Evolutionary conservation across 2,888 invertebrate species (phyloP).

Genomic region (Acronicta aceris): DNA sequence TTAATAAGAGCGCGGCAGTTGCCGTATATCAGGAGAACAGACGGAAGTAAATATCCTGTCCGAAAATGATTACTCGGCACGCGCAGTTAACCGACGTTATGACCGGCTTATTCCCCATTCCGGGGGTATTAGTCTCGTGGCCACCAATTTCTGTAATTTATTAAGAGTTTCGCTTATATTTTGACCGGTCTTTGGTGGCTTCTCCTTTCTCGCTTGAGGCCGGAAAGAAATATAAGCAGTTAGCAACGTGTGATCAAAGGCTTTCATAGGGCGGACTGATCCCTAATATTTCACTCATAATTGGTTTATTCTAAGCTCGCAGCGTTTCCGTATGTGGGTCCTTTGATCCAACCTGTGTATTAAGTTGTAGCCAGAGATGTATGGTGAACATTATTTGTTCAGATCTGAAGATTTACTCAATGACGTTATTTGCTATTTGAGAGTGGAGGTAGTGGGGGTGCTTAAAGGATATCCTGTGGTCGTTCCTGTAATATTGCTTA

Average conservation of each 20-base stretch:
- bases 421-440: slow-evolving; percentile 76
- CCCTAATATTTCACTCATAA: slow-evolving; percentile 90
- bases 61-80: slow-evolving; percentile 86
- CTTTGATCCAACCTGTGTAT: slow-evolving; percentile 88
- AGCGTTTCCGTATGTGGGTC: slow-evolving; percentile 84
- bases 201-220: slow-evolving; percentile 75
- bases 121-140: slow-evolving; percentile 84
- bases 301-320: slow-evolving; percentile 89
- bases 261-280: slow-evolving; percentile 80
- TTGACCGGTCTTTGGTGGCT: slow-evolving; percentile 78
- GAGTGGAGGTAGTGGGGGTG: slow-evolving; percentile 60
- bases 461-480: slow-evolving; percentile 61
- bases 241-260: slow-evolving; percentile 84
- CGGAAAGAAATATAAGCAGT: slow-evolving; percentile 82
- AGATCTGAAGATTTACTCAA: slow-evolving; percentile 80
- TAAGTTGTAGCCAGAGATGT: slow-evolving; percentile 84
- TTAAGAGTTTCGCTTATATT: slow-evolving; percentile 83
- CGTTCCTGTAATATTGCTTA: slow-evolving; percentile 51
- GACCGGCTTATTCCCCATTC: slow-evolving; percentile 86
- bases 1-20: slow-evolving; percentile 75
- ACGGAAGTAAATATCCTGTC: slow-evolving; percentile 86
- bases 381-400: slow-evolving; percentile 83
- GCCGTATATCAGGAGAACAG: slow-evolving; percentile 78
- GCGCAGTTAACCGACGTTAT: slow-evolving; percentile 84
- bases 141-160: slow-evolving; percentile 88